Conservation (phyloP, 1,140 invertebrate genomes). For the Eriosoma lanigerum region DNA sequence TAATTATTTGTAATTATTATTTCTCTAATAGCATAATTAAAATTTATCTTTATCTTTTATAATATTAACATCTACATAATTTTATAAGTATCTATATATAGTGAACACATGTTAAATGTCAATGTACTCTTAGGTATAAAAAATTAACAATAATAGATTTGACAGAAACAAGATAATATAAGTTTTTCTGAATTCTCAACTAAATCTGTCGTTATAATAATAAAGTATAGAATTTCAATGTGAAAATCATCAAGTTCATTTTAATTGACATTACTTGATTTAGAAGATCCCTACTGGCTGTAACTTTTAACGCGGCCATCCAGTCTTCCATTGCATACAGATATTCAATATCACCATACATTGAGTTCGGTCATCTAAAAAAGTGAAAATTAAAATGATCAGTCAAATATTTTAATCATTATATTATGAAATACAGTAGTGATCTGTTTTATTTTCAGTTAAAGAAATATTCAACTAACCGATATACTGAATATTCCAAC, state of each 20-base stretch:
- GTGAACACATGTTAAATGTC: too few relatives aligned
- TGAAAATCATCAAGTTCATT: neutral
- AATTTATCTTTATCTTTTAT: too few relatives aligned
- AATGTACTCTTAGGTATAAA: too few relatives aligned
- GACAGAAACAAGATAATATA: too few relatives aligned
- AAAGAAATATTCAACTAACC: neutral
- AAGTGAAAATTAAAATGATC: constrained; percentile 10
- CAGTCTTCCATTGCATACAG: constrained; percentile 52
- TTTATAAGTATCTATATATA: too few relatives aligned
- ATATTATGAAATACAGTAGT: neutral
- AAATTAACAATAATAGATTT: too few relatives aligned
- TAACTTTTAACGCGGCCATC: constrained; percentile 51
- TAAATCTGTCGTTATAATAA: too few relatives aligned
- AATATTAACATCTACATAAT: too few relatives aligned
- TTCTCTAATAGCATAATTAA: too few relatives aligned
- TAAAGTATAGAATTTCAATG: neutral
- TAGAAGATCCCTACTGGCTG: constrained; percentile 47
- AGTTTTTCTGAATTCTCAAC: too few relatives aligned
- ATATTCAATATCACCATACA: neutral
- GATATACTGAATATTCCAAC: neutral
- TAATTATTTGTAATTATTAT: too few relatives aligned
- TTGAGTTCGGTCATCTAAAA: constrained; percentile 26
- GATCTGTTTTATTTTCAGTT: neutral
- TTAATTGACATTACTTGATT: constrained; percentile 33
- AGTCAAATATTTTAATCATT: neutral